Conservation (phyloP, 2,797 vertebrate species). For the Menidia menidia region DNA sequence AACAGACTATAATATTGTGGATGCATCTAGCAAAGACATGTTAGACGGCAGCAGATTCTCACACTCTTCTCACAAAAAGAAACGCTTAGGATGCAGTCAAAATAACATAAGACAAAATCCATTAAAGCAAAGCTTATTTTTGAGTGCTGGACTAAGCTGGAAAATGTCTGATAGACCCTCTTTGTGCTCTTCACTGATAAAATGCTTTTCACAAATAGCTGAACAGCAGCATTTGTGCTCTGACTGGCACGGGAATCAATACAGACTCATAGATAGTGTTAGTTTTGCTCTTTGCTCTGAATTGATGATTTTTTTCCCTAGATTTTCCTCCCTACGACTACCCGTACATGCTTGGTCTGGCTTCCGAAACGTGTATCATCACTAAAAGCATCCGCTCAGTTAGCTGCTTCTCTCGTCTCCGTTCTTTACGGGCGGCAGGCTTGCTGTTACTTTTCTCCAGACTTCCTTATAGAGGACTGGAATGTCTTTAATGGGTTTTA, state of each 20-base stretch:
- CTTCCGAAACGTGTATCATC: constrained; percentile 39
- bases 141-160: constrained; percentile 6
- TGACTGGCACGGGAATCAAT: constrained; percentile 40
- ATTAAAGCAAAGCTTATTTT: constrained; percentile 12
- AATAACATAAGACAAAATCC: neutral
- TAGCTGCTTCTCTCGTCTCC: constrained; percentile 33
- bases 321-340: constrained; percentile 31
- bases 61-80: neutral
- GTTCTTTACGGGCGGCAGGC: neutral
- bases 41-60: constrained; percentile 4
- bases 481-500: constrained; percentile 1
- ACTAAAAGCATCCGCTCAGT: constrained; percentile 14
- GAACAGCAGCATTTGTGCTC: constrained; percentile 18
- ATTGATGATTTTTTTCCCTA: constrained; percentile 22
- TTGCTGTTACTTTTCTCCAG: neutral
- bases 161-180: constrained; percentile 6
- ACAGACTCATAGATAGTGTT: constrained; percentile 11
- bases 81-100: constrained; percentile 7
- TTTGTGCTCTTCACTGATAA: constrained; percentile 47
- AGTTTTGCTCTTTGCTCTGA: constrained; percentile 27
- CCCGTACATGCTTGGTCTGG: constrained; percentile 16
- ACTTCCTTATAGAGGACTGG: neutral
- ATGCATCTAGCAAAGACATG: neutral
- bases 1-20: constrained; percentile 4
- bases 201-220: constrained; percentile 25